Evolutionary conservation across 2,113 vertebrate species (phyloP), one percentile per base, ranked within the genome.

Genomic region (Nipponia nippon): DNA sequence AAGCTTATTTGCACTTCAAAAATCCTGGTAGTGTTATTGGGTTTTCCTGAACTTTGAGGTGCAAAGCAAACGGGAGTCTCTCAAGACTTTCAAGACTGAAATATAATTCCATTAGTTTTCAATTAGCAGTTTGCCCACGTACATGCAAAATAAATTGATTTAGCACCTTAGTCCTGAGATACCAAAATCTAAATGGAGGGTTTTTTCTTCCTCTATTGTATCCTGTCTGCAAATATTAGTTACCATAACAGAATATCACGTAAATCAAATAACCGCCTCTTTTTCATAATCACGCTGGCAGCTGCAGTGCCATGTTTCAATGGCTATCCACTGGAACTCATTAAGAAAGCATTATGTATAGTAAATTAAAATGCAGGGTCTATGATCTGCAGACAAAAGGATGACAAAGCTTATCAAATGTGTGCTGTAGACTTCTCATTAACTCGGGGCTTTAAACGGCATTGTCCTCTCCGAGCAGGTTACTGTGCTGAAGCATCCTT

Each of bases 281-380:
- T 76, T 81, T 83, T 94, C 93, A 89, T 97, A 97, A 98, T 98
- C 97, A 90, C 4, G 7, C 61, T 53, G 63, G 96, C 97, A 97
- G 98, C 97, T 98, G 98, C 97, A 96, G 89, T 78, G 87, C 94
- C 95, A 92, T 98, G 97, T 97, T 98, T 98, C 98, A 98, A 97
- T 98, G 96, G 96, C 96, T 93, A 96, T 95, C 97, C 96, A 92
- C 95, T 97, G 97, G 97, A 98, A 98, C 97, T 98, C 98, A 98
- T 98, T 98, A 98, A 98, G 98, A 97, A 98, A 97, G 97, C 97
- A 98, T 98, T 98, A 98, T 98, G 96, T 97, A 96, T 79, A 93
- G 97, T 95, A 98, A 98, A 98, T 98, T 98, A 98, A 98, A 98
- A 98, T 97, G 97, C 98, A 98, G 97, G 92, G 96, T 92, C 97